phyloP scores from a whole-genome alignment of 2,888 invertebrate genomes.

The Loripinus fragilis region DNA sequence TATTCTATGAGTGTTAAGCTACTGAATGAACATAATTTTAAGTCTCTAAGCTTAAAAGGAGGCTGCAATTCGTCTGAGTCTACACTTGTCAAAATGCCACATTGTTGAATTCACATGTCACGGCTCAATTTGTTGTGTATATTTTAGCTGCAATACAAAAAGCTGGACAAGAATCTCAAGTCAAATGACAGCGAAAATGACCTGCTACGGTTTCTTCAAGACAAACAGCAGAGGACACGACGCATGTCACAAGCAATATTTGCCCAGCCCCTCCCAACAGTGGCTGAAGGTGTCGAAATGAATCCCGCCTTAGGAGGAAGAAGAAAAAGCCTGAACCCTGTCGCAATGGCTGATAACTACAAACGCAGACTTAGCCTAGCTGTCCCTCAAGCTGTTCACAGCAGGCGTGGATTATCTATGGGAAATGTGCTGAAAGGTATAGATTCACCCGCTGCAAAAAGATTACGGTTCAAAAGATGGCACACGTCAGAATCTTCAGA shows the following conservation, averaged over 20 bases:
- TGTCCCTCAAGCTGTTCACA: constrained; percentile 33
- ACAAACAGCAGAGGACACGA: constrained; percentile 65
- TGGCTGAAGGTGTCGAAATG: constrained; percentile 3
- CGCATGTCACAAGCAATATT: constrained; percentile 61
- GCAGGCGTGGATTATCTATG: constrained; percentile 43
- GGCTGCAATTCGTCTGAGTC: too few species aligned
- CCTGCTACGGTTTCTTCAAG: constrained; percentile 62
- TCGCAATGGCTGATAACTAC: constrained; percentile 58
- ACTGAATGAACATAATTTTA: too few species aligned
- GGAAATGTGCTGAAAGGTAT: constrained; percentile 47
- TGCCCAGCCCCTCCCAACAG: constrained; percentile 30
- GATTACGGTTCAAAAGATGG: constrained; percentile 39
- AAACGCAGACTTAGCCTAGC: constrained; percentile 65
- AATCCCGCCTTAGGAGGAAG: constrained; percentile 5
- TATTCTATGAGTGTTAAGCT: too few species aligned
- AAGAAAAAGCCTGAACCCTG: constrained; percentile 46
- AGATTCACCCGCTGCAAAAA: constrained; percentile 49
- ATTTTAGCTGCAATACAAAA: constrained; percentile 36
- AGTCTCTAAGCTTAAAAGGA: too few species aligned
- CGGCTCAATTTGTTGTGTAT: too few species aligned
- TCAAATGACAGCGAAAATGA: constrained; percentile 62
- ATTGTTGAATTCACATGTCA: too few species aligned
- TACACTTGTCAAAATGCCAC: too few species aligned
- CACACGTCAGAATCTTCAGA: constrained; percentile 30
- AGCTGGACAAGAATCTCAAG: constrained; percentile 64